Percentiles rank a stretch among this genome's conserved stretches.
These are phyloP conservation scores for Meleagris gallopavo DNA, from an alignment of 2,113 vertebrate species.

Conservation along the genomic window DNA sequence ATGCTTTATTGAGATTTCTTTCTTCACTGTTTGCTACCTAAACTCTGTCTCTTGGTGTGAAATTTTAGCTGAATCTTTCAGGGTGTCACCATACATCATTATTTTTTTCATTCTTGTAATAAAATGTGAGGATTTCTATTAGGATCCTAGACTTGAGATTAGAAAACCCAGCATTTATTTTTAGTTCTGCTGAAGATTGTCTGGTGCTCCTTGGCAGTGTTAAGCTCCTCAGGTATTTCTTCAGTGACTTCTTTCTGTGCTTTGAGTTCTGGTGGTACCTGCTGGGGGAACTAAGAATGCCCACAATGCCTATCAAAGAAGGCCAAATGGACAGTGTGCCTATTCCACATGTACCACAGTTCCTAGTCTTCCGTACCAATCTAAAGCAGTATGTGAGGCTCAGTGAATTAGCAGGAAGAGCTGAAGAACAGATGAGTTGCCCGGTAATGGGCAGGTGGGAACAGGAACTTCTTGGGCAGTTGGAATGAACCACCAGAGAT, in stretches of 20 bases:
- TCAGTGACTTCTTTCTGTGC: background rate
- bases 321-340: background rate
- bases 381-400: background rate
- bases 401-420: background rate
- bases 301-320: background rate
- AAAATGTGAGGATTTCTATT: background rate
- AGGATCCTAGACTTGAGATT: background rate
- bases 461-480: background rate
- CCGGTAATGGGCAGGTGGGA: background rate
- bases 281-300: background rate
- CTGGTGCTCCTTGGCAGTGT: background rate
- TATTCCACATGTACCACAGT: background rate
- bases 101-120: background rate
- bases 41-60: background rate
- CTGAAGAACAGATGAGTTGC: background rate
- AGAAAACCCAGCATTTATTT: background rate
- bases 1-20: accelerated
- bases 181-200: background rate
- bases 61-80: background rate
- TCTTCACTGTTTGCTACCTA: background rate
- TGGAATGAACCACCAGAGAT: background rate
- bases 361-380: background rate
- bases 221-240: background rate
- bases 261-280: background rate
- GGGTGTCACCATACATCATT: background rate